A percentile compares a stretch with the other conserved stretches of the same genome.
Evolutionary conservation across 2,888 invertebrate species (phyloP).

Genomic region (Melinopterus prodromus): DNA sequence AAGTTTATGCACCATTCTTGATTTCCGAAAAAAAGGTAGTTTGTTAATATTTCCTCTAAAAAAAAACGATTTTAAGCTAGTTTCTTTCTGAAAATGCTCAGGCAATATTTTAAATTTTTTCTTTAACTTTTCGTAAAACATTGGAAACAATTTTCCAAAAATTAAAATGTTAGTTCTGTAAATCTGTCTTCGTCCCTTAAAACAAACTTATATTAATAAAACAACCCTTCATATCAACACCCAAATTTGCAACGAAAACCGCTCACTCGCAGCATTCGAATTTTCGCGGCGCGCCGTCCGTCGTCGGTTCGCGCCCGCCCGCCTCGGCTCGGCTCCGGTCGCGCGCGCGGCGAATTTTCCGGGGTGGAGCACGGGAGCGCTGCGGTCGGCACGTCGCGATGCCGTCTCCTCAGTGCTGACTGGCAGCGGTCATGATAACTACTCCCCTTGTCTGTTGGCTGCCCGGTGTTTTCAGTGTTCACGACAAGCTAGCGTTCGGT

Average conservation of each 20-base stretch:
- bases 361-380: conserved; percentile 27
- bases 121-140: no score
- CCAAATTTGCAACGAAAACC: conserved; percentile 34
- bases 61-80: no score
- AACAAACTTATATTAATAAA: no score
- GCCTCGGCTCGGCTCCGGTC: neutral
- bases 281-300: conserved; percentile 14
- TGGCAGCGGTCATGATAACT: conserved; percentile 63
- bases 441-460: conserved; percentile 61
- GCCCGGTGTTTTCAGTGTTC: conserved; percentile 51
- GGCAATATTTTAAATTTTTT: no score
- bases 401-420: conserved; percentile 60
- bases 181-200: no score
- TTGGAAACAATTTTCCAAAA: no score
- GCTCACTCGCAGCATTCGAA: conserved; percentile 11
- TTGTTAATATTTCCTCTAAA: no score
- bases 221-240: neutral
- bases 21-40: no score
- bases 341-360: conserved; percentile 13
- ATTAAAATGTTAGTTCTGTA: no score
- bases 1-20: no score
- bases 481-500: conserved; percentile 49
- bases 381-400: conserved; percentile 37
- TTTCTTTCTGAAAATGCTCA: no score
- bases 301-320: neutral